phyloP scores from a whole-genome alignment of 2,888 invertebrate species.

The Chrysolina haemoptera region DNA sequence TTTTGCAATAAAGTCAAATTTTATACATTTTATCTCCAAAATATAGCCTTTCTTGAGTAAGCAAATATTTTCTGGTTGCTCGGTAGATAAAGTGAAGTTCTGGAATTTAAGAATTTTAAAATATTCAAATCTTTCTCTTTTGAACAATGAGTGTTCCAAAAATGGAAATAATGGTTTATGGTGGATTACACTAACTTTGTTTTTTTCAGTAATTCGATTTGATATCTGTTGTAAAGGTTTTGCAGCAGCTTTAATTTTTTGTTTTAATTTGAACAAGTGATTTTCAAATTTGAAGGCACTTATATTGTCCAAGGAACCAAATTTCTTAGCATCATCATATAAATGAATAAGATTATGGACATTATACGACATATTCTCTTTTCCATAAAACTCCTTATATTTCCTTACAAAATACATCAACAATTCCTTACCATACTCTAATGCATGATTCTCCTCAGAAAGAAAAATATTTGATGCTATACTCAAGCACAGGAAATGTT shows the following conservation, averaged over 20 bases:
- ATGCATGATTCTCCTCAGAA: too few species aligned
- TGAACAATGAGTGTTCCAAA: neutral
- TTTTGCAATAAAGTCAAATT: too few species aligned
- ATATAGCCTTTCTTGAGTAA: too few species aligned
- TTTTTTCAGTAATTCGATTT: conserved; percentile 28
- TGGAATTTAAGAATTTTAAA: too few species aligned
- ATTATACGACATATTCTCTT: conserved; percentile 31
- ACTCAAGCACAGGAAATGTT: too few species aligned
- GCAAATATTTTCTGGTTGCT: too few species aligned
- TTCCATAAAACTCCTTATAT: conserved; percentile 15
- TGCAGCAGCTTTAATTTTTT: conserved; percentile 22
- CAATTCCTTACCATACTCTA: too few species aligned
- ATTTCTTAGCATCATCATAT: conserved; percentile 20
- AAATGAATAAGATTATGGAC: conserved; percentile 29
- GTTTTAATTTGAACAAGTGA: conserved; percentile 25
- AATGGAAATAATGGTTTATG: conserved; percentile 5
- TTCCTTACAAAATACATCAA: too few species aligned
- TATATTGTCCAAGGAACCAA: conserved; percentile 28
- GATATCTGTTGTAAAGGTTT: conserved; percentile 33
- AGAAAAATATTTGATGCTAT: too few species aligned
- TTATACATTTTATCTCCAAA: too few species aligned
- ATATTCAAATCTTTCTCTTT: too few species aligned
- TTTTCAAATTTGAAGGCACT: conserved; percentile 35
- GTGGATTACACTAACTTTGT: conserved; percentile 6
- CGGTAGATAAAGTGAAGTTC: too few species aligned